phyloP scores from a whole-genome alignment of 2,797 vertebrate species.

The Lacerta bilineata region DNA sequence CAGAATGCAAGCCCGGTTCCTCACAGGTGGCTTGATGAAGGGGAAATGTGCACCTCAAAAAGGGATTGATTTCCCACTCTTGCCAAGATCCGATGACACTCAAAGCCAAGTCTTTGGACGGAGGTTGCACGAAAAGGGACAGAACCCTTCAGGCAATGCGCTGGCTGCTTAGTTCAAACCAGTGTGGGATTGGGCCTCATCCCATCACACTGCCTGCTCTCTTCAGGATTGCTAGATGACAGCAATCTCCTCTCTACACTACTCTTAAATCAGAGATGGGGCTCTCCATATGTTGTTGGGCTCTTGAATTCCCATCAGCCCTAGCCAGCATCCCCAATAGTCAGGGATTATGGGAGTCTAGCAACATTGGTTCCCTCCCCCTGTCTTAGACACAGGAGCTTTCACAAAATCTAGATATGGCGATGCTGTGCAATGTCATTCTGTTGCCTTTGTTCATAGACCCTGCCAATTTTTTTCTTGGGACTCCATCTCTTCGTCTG shows the following conservation, averaged over 20 bases:
- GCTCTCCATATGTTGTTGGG: too few relatives aligned
- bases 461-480: too few relatives aligned
- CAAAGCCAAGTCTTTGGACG: neutral
- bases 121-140: neutral
- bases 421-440: neutral
- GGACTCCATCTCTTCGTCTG: neutral
- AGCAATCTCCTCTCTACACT: neutral
- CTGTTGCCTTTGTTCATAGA: neutral
- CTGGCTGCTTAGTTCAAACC: neutral
- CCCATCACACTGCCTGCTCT: too few relatives aligned
- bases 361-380: too few relatives aligned
- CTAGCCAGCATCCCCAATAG: too few relatives aligned
- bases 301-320: too few relatives aligned
- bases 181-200: neutral
- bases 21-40: neutral
- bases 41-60: neutral
- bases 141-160: neutral
- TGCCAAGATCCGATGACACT: neutral
- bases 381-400: too few relatives aligned
- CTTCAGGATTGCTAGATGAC: neutral
- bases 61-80: neutral
- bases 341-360: too few relatives aligned
- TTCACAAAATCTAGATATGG: too few relatives aligned
- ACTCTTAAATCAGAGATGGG: neutral
- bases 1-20: neutral